Conservation (phyloP, 2,113 vertebrate species). For the Balaenoptera acutorostrata region DNA sequence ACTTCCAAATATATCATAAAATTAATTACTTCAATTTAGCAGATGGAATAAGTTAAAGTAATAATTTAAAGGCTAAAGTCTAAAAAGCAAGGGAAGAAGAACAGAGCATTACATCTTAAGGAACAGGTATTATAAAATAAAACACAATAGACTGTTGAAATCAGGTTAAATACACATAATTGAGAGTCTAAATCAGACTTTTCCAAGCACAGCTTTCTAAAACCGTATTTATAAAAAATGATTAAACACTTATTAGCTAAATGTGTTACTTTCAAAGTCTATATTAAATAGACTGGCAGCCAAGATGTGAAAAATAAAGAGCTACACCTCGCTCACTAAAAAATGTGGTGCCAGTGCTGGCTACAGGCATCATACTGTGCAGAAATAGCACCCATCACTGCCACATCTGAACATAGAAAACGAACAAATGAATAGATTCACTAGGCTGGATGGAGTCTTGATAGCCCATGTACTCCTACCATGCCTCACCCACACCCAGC, state of each 20-base stretch:
- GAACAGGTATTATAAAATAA: slow-evolving; percentile 50
- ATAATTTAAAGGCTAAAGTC: slow-evolving; percentile 55
- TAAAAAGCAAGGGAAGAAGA: slow-evolving; percentile 59
- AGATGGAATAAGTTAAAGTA: slow-evolving; percentile 69
- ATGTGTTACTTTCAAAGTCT: not conserved
- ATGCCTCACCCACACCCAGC: rapidly evolving
- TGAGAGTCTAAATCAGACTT: slow-evolving; percentile 22
- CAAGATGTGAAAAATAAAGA: not conserved
- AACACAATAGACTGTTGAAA: slow-evolving; percentile 42
- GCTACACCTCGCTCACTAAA: not conserved
- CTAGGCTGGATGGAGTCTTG: not conserved
- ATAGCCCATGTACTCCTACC: rapidly evolving
- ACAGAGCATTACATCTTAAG: slow-evolving; percentile 25
- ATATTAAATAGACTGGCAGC: slow-evolving; percentile 30
- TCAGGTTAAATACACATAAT: slow-evolving; percentile 10
- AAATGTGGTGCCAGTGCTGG: not conserved
- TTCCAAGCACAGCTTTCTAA: slow-evolving; percentile 55
- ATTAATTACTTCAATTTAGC: slow-evolving; percentile 80
- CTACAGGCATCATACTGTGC: not conserved
- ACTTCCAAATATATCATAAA: slow-evolving; percentile 78
- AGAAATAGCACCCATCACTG: not conserved
- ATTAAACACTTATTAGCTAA: slow-evolving; percentile 53
- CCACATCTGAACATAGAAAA: not conserved
- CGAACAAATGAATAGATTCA: not conserved
- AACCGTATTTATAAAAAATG: slow-evolving; percentile 37